These are phyloP conservation scores for Tiphia femorata DNA, from an alignment of 2,888 invertebrate genomes.

Conservation along the genomic window DNA sequence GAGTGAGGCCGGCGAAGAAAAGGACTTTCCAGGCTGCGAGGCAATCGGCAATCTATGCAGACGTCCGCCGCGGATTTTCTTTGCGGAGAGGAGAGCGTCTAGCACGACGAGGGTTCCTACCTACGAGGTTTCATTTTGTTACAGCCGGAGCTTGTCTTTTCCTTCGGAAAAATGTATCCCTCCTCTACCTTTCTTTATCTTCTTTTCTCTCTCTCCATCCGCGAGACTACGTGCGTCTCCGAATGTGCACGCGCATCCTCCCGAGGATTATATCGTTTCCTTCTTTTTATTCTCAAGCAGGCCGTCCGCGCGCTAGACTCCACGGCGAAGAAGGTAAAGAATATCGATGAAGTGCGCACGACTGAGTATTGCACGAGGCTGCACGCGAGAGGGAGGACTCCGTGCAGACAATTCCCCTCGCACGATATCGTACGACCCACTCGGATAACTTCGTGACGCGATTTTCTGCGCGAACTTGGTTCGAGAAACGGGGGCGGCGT, in stretches of 20 bases:
- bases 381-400: conserved; percentile 21
- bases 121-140: conserved; percentile 17
- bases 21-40: conserved; percentile 12
- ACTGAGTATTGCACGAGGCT: conserved; percentile 6
- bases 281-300: conserved; percentile 42
- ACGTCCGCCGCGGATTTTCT: conserved; percentile 23
- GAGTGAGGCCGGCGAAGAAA: too few relatives aligned
- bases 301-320: too few relatives aligned
- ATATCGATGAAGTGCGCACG: conserved; percentile 46
- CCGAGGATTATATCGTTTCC: conserved; percentile 19
- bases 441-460: neutral
- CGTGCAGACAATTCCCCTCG: conserved; percentile 25
- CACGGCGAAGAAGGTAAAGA: conserved; percentile 23
- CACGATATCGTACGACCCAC: neutral
- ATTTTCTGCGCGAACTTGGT: too few relatives aligned
- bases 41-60: conserved; percentile 23
- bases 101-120: neutral
- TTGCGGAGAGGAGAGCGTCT: conserved; percentile 12
- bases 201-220: neutral
- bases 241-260: conserved; percentile 21
- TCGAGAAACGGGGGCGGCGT: too few relatives aligned
- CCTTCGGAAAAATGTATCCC: neutral
- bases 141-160: neutral
- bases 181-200: neutral
- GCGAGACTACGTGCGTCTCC: conserved; percentile 11